Base-by-base conservation (phyloP, 2,113 vertebrate genomes). In the Neopipo cinnamomea region DNA sequence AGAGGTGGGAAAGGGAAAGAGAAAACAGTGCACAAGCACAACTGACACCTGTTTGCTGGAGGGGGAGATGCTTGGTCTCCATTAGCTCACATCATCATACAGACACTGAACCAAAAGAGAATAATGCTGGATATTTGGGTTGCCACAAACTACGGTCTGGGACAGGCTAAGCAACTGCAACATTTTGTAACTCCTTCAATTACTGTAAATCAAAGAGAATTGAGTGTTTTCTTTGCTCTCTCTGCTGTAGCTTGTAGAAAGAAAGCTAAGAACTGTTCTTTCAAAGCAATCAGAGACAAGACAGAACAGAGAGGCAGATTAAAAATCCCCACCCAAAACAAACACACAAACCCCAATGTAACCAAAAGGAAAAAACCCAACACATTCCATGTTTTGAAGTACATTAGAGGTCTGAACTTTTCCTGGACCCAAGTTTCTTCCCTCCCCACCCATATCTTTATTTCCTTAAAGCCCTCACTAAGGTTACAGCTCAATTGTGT, bases 151-250 rank as follows among this genome's bases (percentile, higher is more conserved):
- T 50, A 39, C 79, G 28, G 49, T 85, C 63, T 94, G 73, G 20
- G 70, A 79, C 66, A 90, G 77, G 65, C 93, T 91, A 73, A 65
- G 93, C 83, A 91, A 92, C 92, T 92, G 95, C 88, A 94, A 92
- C 89, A 87, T 73, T 92, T 96, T 96, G 46, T 91, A 94, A 94
- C 63, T 96, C 70, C 62, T 93, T 76, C 35, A 62, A 72, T 92
- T 90, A 78, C 5, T 31, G 35, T 96, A 97, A 97, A 97, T 94
- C 56, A 73, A 97, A 96, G 55, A 74, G 67, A 72, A 53, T 53
- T 50, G 65, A 88, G 67, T 94, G 80, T 87, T 91, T 81, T 71
- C 44, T 86, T 89, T 50, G 84, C 46, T 88, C 82, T 85, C 75
- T 77, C 92, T 15, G 41, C 75, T 91, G 41, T 21, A 94, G 77